Evolutionary conservation across 2,797 vertebrate genomes (phyloP), one percentile per base, ranked within the genome.

Genomic region (Phalloptychus januarius): DNA sequence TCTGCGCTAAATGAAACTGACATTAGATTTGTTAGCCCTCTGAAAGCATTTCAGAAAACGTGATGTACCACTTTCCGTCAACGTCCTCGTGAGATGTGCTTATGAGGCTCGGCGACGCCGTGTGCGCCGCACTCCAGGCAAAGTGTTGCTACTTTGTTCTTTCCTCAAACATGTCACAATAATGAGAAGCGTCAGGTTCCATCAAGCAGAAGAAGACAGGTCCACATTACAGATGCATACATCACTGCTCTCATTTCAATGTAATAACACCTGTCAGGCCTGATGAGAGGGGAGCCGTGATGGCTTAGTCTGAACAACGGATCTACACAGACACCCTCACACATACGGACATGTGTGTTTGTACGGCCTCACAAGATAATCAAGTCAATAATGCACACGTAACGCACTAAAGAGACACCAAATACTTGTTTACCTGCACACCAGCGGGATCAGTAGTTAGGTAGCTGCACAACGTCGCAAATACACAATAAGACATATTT

Each of bases 151-250:
- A 85, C 92, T 93, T 92, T 92, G 90, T 91, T 93, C 89, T 92
- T 89, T 84, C 77, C 82, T 82, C 88, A 75, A 85, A 86, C 50
- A 18, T 56, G 71, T 92, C 90, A 86, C 74, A 65, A 83, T 94
- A 94, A 94, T 92, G 89, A 92, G 90, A 90, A 80, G 88, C 77
- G 88, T 91, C 90, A 91, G 88, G 79, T 91, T 88, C 89, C 89
- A 93, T 93, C 91, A 92, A 91, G 92, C 91, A 87, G 88, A 91
- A 89, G 91, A 89, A 84, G 88, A 93, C 91, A 93, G 91, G 90
- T 87, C 90, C 91, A 92, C 93, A 94, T 93, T 93, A 93, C 89
- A 92, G 85, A 93, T 90, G 93, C 92, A 94, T 92, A 93, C 92
- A 93, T 93, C 94, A 93, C 84, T 87, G 89, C 90, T 87, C 92